Base-by-base conservation (phyloP, 2,888 invertebrate genomes). In the Zaprionus bogoriensis region DNA sequence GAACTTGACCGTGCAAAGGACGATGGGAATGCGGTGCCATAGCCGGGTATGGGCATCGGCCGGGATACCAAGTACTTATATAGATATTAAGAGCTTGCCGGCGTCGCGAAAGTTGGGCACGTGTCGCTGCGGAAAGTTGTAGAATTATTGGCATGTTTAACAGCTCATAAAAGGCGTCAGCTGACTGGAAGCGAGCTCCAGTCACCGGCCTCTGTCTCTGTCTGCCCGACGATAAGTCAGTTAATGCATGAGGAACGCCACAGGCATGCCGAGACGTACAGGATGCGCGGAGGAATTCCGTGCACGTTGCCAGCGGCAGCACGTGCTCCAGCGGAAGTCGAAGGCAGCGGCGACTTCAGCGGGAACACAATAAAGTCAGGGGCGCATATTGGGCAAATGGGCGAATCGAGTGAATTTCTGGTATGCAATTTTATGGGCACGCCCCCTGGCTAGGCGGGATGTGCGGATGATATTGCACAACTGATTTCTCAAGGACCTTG, bases 111-210 rank as follows among this genome's bases (percentile, higher is more conserved):
- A 87, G 76, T 85, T 78, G 55, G 51, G 75, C 74, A 73, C 79
- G 75, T 75, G 85, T 71, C 76, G 58, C 39, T 14, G 25, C 46
- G 50, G 72, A 67, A 84, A 81, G 75, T 82, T 83, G 71, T 79
- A 72, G 78, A 87, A 67, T 80, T 76, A 87, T 88, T 88, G 82
- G 74, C 76, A 87, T 87, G 80, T 78, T 87, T 88, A 84, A 75
- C 78, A 82, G 78, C 74, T 82, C 74, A 74, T 82, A 77, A 82
- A 70, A 70, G 10, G 22, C 72, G 38, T 17, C 32, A 36, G 32
- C 7, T 36, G n/a, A n/a, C n/a, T n/a, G n/a, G n/a, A n/a, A n/a
- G 53, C 63, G 57, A 53, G 38, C 7, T 6, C 9, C 42, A 47
- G 57, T 67, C 57, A 12, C 39, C 65, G 65, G 36, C 20, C 39